Evolutionary conservation across 2,888 invertebrate genomes (phyloP).

Genomic region (Yponomeuta plumbellus): DNA sequence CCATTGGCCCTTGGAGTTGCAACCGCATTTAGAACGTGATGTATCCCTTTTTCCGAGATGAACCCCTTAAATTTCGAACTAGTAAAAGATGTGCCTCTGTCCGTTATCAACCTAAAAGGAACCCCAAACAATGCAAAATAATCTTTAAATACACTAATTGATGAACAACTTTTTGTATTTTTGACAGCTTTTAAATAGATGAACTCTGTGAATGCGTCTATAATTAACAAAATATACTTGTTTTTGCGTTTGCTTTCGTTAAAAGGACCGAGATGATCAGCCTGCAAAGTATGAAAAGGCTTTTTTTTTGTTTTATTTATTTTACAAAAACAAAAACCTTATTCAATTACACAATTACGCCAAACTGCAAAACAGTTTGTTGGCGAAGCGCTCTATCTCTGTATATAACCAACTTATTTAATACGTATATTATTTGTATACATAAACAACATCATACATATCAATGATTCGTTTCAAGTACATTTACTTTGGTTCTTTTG

Average conservation of each 20-base stretch:
- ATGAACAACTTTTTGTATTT: conserved; percentile 21
- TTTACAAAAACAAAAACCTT: no score
- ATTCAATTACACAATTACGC: no score
- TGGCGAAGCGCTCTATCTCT: no score
- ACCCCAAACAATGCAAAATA: conserved; percentile 20
- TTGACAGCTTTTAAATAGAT: conserved; percentile 20
- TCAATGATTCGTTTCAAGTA: no score
- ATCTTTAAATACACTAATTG: conserved; percentile 17
- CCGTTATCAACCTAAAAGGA: conserved; percentile 19
- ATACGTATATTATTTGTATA: no score
- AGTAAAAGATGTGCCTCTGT: conserved; percentile 21
- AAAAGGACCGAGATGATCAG: conserved; percentile 29
- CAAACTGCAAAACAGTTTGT: no score
- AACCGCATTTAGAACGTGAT: conserved; percentile 17
- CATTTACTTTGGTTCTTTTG: conserved; percentile 20
- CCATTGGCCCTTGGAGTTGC: conserved; percentile 21
- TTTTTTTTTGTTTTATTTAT: no score
- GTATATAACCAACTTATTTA: no score
- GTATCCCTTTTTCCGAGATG: conserved; percentile 10
- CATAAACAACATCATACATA: no score
- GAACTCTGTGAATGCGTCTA: conserved; percentile 24
- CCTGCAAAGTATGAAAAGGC: conserved; percentile 30
- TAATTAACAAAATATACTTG: conserved; percentile 22
- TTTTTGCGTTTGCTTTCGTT: conserved; percentile 22
- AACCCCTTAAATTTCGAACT: conserved; percentile 18